Evolutionary conservation across 1,140 invertebrate species (phyloP).

Genomic region (Lordiphosa mommai): DNA sequence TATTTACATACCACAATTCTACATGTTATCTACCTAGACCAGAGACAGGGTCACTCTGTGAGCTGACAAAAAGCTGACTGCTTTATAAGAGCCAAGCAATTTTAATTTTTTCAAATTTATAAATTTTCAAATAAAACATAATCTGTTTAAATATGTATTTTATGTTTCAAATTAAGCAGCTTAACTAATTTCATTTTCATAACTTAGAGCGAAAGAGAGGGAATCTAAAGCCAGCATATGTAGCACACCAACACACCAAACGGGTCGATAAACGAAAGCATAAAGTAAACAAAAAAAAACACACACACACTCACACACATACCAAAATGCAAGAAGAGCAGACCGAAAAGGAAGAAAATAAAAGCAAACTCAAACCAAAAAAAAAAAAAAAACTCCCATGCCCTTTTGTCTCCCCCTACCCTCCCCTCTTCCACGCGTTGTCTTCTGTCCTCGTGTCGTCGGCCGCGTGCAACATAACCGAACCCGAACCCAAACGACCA

Average conservation of each 20-base stretch:
- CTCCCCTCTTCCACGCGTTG: slow-evolving; percentile 6
- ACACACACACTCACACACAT: slow-evolving; percentile 22
- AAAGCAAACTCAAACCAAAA: slow-evolving; percentile 28
- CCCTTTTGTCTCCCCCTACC: slow-evolving; percentile 24
- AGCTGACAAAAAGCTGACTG: slow-evolving; percentile 25
- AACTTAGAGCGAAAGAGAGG: slow-evolving; percentile 20
- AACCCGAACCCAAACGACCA: too few relatives aligned
- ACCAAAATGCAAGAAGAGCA: slow-evolving; percentile 24
- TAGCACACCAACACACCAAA: slow-evolving; percentile 59
- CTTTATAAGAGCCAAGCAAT: slow-evolving; percentile 13
- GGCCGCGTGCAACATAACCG: slow-evolving; percentile 63
- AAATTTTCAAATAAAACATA: slow-evolving; percentile 1
- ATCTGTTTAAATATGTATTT: too few relatives aligned
- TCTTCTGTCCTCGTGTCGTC: slow-evolving; percentile 33
- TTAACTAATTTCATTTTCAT: too few relatives aligned
- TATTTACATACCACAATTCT: slow-evolving; percentile 41
- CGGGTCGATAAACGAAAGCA: slow-evolving; percentile 78
- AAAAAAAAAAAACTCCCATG: slow-evolving; percentile 22
- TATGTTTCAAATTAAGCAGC: too few relatives aligned
- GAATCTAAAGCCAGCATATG: slow-evolving; percentile 38
- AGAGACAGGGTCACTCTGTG: slow-evolving; percentile 9
- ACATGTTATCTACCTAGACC: slow-evolving; percentile 6
- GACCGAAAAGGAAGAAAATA: slow-evolving; percentile 35
- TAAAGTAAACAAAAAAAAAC: slow-evolving; percentile 76
- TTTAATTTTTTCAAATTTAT: too few relatives aligned